Percentiles rank a stretch among this genome's conserved stretches.
These are phyloP conservation scores for Agonopterix arenella DNA, from an alignment of 2,888 invertebrate species.

Conservation along the genomic window DNA sequence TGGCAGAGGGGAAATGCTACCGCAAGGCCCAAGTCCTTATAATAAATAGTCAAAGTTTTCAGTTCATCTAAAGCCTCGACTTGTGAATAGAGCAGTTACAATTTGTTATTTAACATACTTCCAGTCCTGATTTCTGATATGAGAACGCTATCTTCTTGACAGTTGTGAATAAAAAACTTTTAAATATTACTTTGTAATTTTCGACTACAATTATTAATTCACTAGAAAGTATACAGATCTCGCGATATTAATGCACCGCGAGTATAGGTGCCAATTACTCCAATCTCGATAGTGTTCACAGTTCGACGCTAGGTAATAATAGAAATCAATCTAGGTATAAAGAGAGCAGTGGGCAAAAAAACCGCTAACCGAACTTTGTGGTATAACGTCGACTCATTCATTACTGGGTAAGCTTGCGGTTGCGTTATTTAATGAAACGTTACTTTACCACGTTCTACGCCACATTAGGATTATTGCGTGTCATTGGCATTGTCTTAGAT, in stretches of 20 bases:
- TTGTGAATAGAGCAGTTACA: too few relatives aligned
- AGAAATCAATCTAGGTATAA: conserved; percentile 58
- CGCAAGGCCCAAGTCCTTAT: too few relatives aligned
- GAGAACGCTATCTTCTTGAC: too few relatives aligned
- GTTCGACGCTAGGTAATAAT: conserved; percentile 50
- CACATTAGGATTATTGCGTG: conserved; percentile 32
- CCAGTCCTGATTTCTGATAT: too few relatives aligned
- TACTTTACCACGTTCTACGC: conserved; percentile 33
- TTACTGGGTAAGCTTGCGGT: conserved; percentile 52
- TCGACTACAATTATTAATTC: conserved; percentile 20
- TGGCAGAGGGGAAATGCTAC: too few relatives aligned
- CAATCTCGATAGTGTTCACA: conserved; percentile 50
- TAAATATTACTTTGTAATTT: conserved; percentile 5
- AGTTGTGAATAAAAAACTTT: too few relatives aligned
- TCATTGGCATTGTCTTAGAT: conserved; percentile 21
- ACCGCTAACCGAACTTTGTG: conserved; percentile 61
- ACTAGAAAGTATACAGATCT: conserved; percentile 25
- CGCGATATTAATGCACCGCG: conserved; percentile 26
- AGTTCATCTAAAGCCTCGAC: too few relatives aligned
- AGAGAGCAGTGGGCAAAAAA: conserved; percentile 58
- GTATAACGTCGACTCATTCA: conserved; percentile 52
- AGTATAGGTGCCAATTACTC: conserved; percentile 45
- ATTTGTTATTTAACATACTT: too few relatives aligned
- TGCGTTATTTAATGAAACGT: conserved; percentile 61
- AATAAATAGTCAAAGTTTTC: too few relatives aligned